Percentiles rank a stretch among this genome's conserved stretches.
phyloP scores from a whole-genome alignment of 2,797 vertebrate genomes.

The Acipenser transmontanus region DNA sequence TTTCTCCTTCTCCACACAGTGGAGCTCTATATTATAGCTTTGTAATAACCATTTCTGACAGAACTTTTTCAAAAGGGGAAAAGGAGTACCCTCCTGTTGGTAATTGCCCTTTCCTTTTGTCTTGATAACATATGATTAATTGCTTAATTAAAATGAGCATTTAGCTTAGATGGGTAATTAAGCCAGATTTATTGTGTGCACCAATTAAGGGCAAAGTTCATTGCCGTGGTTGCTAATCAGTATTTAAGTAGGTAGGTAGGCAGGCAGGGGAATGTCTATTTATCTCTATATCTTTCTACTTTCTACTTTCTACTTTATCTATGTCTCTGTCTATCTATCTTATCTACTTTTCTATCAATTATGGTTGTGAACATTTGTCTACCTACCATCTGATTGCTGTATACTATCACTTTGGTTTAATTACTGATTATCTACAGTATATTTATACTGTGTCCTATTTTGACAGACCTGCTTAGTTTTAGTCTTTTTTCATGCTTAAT shows the following conservation, averaged over 20 bases:
- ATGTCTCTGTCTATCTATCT: no score
- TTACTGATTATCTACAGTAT: no score
- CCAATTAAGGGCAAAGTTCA: no score
- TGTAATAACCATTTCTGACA: constrained; percentile 16
- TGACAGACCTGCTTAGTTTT: neutral
- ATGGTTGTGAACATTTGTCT: no score
- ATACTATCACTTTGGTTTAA: no score
- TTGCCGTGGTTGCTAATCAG: constrained; percentile 15
- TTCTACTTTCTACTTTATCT: no score
- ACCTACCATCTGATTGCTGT: no score
- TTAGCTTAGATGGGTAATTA: constrained; percentile 17
- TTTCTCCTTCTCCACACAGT: constrained; percentile 36
- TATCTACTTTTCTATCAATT: no score
- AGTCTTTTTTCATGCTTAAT: constrained; percentile 3
- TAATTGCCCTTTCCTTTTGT: constrained; percentile 36
- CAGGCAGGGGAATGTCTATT: no score
- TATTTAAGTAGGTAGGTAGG: constrained; percentile 25
- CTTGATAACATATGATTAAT: constrained; percentile 42
- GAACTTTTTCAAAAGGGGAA: constrained; percentile 21
- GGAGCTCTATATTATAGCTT: constrained; percentile 29
- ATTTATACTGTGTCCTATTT: neutral
- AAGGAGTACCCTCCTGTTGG: constrained; percentile 25
- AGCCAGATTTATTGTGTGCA: no score
- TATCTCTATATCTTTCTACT: no score
- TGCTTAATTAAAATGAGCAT: constrained; percentile 42